Evolutionary conservation across 2,113 vertebrate genomes (phyloP).

Genomic region (Carassius auratus): DNA sequence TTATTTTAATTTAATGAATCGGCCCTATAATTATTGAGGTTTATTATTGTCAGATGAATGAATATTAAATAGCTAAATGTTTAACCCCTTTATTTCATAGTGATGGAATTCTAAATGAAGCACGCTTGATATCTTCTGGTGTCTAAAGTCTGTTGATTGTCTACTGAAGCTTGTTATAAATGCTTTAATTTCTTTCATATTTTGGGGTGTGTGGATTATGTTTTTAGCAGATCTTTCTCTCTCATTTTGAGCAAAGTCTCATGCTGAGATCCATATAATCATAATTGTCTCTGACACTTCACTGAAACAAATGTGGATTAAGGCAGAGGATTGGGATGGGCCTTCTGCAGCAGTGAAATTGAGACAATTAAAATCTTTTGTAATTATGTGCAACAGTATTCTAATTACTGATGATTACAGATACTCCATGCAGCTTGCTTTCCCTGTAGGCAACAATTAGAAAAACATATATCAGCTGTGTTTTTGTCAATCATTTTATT

Average conservation of each 20-base stretch:
- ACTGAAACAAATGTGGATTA: conserved; percentile 95
- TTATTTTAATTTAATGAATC: not conserved
- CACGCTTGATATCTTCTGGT: conserved; percentile 30
- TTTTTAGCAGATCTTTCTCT: conserved; percentile 66
- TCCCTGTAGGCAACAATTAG: conserved; percentile 90
- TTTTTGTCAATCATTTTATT: conserved; percentile 87
- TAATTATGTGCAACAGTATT: conserved; percentile 96
- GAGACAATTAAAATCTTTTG: conserved; percentile 97
- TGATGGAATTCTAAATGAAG: conserved; percentile 29
- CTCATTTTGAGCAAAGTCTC: conserved; percentile 82
- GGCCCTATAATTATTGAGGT: not conserved
- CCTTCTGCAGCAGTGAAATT: conserved; percentile 88
- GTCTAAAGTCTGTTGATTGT: conserved; percentile 50
- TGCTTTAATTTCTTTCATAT: conserved; percentile 82
- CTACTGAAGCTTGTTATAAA: conserved; percentile 78
- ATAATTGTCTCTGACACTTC: conserved; percentile 91
- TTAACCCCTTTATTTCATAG: conserved; percentile 2
- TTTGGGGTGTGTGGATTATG: conserved; percentile 76
- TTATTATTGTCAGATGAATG: not conserved
- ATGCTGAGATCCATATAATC: conserved; percentile 89
- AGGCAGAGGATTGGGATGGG: conserved; percentile 82
- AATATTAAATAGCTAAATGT: not conserved
- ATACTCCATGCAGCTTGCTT: conserved; percentile 86
- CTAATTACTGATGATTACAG: conserved; percentile 95
- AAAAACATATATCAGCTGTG: conserved; percentile 90